A percentile compares a stretch with the other conserved stretches of the same genome.
These are phyloP conservation scores for Drosophila arizonae DNA, from an alignment of 1,140 invertebrate genomes.

Conservation along the genomic window DNA sequence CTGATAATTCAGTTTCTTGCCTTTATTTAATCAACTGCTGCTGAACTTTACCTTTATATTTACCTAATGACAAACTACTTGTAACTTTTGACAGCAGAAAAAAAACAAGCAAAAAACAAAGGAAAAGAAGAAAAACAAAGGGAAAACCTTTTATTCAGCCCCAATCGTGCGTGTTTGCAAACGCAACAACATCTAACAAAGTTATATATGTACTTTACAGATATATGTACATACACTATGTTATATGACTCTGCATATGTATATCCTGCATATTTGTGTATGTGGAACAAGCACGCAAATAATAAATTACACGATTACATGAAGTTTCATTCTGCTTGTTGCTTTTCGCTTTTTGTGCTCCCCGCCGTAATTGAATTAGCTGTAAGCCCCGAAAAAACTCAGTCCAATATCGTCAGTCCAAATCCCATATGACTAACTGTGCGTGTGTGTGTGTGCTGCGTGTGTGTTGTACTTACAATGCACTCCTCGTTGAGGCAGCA, in stretches of 20 bases:
- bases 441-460: constrained; percentile 4
- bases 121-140: not conserved
- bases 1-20: constrained; percentile 19
- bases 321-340: constrained; percentile 33
- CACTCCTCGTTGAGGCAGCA: constrained; percentile 96
- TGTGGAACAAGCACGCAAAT: constrained; percentile 73
- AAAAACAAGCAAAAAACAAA: not conserved
- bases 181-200: constrained; percentile 3
- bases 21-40: constrained; percentile 13
- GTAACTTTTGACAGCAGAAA: constrained; percentile 27
- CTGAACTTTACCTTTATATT: constrained; percentile 4
- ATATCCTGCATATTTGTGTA: constrained; percentile 12
- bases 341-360: constrained; percentile 29
- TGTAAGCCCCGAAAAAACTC: constrained; percentile 13
- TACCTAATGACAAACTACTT: constrained; percentile 41
- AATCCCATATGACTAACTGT: not conserved
- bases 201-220: not conserved
- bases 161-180: constrained; percentile 12
- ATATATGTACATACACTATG: not conserved
- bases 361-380: constrained; percentile 62
- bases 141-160: not conserved
- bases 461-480: constrained; percentile 86
- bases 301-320: constrained; percentile 77
- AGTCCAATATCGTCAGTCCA: constrained; percentile 2
- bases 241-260: not conserved